These are phyloP conservation scores for Phylloscopus whistleri DNA, from an alignment of 2,113 vertebrate genomes.

Conservation along the genomic window DNA sequence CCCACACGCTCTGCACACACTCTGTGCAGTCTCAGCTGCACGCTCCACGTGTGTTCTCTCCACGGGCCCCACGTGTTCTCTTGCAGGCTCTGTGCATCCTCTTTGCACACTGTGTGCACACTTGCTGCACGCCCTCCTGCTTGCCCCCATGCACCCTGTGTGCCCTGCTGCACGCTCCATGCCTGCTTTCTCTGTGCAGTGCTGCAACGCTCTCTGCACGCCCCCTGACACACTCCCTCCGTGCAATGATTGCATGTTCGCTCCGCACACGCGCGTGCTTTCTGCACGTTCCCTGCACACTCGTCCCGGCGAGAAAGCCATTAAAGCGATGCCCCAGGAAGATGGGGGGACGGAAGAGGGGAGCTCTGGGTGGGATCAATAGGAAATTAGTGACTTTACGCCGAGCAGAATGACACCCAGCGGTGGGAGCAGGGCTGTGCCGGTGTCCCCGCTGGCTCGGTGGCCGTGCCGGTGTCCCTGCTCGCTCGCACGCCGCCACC, in stretches of 20 bases:
- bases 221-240: background rate
- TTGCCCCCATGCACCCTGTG: background rate
- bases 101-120: background rate
- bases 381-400: conserved; percentile 64
- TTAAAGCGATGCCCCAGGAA: background rate
- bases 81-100: background rate
- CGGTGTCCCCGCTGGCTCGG: background rate
- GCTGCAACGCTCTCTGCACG: background rate
- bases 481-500: background rate
- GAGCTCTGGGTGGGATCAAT: conserved; percentile 46
- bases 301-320: background rate
- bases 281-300: background rate
- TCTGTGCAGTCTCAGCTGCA: background rate
- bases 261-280: background rate
- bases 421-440: background rate
- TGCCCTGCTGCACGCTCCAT: background rate
- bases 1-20: rapidly evolving
- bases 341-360: conserved; percentile 3
- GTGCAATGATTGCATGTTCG: background rate
- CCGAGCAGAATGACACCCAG: background rate
- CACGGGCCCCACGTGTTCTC: background rate
- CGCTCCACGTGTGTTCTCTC: background rate
- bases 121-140: background rate
- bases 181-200: rapidly evolving
- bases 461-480: background rate